These are phyloP conservation scores for Drosophila yooni DNA, from an alignment of 2,888 invertebrate genomes.

Conservation along the genomic window DNA sequence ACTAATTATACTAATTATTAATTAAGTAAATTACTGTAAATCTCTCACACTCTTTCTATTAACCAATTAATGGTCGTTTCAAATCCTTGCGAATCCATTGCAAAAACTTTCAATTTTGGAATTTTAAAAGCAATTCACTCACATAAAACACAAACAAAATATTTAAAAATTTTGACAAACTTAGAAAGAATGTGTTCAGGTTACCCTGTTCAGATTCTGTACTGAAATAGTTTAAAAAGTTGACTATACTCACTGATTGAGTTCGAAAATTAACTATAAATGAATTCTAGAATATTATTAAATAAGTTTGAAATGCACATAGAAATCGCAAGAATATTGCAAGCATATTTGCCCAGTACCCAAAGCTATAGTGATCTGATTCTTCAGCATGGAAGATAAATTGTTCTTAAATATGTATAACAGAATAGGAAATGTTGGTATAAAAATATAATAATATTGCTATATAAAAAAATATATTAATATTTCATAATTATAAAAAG, in stretches of 20 bases:
- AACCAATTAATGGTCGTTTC: background rate
- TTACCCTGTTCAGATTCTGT: background rate
- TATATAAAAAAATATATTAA: too few relatives aligned
- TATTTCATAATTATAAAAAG: background rate
- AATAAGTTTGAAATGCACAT: background rate
- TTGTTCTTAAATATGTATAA: background rate
- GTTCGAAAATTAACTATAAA: background rate
- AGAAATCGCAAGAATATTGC: background rate
- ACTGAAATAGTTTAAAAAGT: background rate
- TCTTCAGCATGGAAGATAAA: background rate
- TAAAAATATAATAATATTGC: background rate
- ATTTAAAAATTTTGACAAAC: background rate
- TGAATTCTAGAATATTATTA: background rate
- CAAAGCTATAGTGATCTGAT: background rate
- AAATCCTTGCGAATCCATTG: background rate
- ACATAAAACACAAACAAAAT: background rate
- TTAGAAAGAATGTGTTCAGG: background rate
- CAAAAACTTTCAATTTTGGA: background rate
- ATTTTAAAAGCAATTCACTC: background rate
- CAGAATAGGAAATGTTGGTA: background rate
- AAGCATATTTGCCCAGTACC: background rate
- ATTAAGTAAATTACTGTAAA: background rate
- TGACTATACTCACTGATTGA: background rate
- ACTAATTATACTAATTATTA: background rate
- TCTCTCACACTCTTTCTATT: background rate